Evolutionary conservation across 2,888 invertebrate species (phyloP).

Genomic region (Patella ulyssiponensis): DNA sequence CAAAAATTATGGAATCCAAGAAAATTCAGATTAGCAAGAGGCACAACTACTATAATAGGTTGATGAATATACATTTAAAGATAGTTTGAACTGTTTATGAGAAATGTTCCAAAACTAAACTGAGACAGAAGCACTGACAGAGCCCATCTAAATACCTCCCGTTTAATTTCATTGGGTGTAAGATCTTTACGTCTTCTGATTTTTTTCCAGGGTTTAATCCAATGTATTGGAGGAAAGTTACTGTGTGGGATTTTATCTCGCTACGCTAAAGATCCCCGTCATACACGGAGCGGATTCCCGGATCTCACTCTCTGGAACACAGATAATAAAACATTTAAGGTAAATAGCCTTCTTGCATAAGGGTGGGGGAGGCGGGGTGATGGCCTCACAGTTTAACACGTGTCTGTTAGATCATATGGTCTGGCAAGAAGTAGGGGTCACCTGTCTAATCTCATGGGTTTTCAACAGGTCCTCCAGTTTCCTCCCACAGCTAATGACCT

Average conservation of each 20-base stretch:
- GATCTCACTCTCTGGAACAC: slow-evolving; percentile 86
- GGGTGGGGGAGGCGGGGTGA: not conserved
- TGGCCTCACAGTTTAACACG: not conserved
- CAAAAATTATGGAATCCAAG: not conserved
- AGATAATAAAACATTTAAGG: slow-evolving; percentile 75
- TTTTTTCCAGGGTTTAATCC: slow-evolving; percentile 59
- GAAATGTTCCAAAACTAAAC: too few relatives aligned
- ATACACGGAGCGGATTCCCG: slow-evolving; percentile 83
- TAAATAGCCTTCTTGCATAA: slow-evolving; percentile 35
- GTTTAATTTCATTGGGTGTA: too few relatives aligned
- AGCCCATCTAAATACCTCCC: too few relatives aligned
- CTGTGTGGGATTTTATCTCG: slow-evolving; percentile 65
- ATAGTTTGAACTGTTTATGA: not conserved
- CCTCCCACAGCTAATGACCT: too few relatives aligned
- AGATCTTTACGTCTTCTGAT: not conserved
- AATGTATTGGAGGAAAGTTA: slow-evolving; percentile 62
- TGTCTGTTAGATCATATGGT: too few relatives aligned
- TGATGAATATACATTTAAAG: not conserved
- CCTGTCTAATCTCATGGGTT: too few relatives aligned
- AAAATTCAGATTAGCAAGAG: too few relatives aligned
- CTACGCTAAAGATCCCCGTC: slow-evolving; percentile 76
- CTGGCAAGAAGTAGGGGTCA: too few relatives aligned
- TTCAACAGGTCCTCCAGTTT: too few relatives aligned
- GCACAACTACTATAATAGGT: too few relatives aligned
- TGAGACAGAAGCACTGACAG: too few relatives aligned